Conservation (phyloP, 1,140 invertebrate genomes). For the Megalopta genalis region DNA sequence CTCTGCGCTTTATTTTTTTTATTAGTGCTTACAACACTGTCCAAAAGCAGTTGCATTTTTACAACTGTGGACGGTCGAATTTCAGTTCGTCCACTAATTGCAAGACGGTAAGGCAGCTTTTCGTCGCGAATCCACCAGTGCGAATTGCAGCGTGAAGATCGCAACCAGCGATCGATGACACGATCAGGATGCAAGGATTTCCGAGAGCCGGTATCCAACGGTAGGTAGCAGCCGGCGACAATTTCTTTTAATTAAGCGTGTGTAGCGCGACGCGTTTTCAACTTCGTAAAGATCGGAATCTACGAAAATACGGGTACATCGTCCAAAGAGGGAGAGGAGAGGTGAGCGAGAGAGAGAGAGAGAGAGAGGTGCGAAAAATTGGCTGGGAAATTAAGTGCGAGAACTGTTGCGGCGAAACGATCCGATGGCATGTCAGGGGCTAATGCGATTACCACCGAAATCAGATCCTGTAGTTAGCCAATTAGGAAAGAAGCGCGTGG, state of each 20-base stretch:
- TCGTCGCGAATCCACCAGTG: too few species aligned
- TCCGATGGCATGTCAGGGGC: conserved; percentile 57
- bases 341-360: conserved; percentile 2
- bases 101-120: too few species aligned
- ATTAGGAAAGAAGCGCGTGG: conserved; percentile 53
- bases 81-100: too few species aligned
- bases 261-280: conserved; percentile 16
- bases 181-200: too few species aligned
- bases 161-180: too few species aligned
- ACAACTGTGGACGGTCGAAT: too few species aligned
- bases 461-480: conserved; percentile 66
- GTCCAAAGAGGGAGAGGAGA: not conserved
- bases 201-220: too few species aligned
- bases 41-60: too few species aligned
- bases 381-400: conserved; percentile 57
- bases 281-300: conserved; percentile 48
- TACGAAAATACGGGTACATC: conserved; percentile 46
- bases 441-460: conserved; percentile 67
- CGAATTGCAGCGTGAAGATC: too few species aligned
- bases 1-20: too few species aligned
- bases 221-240: not conserved
- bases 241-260: conserved; percentile 36
- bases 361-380: conserved; percentile 44
- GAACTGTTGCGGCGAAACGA: conserved; percentile 55
- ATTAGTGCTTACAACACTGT: too few species aligned